Base-by-base conservation (phyloP, 1,140 invertebrate genomes). In the Drosophila carrolli region DNA sequence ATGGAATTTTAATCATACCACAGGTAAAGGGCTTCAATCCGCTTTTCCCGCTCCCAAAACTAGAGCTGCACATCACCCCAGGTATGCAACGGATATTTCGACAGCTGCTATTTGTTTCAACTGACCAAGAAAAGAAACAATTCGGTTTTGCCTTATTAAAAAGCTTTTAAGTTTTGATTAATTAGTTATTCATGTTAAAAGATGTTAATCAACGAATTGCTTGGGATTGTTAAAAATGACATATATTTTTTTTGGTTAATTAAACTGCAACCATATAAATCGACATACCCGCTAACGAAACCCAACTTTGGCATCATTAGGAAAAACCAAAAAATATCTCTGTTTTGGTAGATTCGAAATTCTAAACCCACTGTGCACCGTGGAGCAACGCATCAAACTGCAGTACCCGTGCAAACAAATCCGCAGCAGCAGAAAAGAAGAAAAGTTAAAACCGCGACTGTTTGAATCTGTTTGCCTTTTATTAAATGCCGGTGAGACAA, bases 401-500 rank as follows among this genome's bases (percentile, higher is more conserved):
- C 46, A 41, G 23, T 38, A 59, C 37, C 13, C 27, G 10, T 29
- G 43, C 59, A 58, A 67, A 43, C 46, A 43, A 56, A 56, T 68
- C 44, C 50, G n/a, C 48, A 57, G 54, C 38, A 19, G 61, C 55
- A 60, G 27, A 66, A 55, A 59, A 74, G 38, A 70, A 68, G 66
- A 40, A 13, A 77, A 76, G 46, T 62, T 53, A 48, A 61, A 62
- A 46, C 35, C 35, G n/a, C 75, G 56, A 68, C 67, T 72, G 47
- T 56, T 40, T 70, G 37, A 66, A 58, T 66, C 58, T 58, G 44
- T 53, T 53, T 57, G 70, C 61, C 62, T 75, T 61, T 51, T 67
- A 61, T 47, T 38, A 61, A 67, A 80, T 71, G 71, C 63, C 65
- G 81, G 60, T 57, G 44, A 46, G 51, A 58, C 40, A 53, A 40